Evolutionary conservation across 1,140 invertebrate species (phyloP).

Genomic region (Scaptomyza graminum): DNA sequence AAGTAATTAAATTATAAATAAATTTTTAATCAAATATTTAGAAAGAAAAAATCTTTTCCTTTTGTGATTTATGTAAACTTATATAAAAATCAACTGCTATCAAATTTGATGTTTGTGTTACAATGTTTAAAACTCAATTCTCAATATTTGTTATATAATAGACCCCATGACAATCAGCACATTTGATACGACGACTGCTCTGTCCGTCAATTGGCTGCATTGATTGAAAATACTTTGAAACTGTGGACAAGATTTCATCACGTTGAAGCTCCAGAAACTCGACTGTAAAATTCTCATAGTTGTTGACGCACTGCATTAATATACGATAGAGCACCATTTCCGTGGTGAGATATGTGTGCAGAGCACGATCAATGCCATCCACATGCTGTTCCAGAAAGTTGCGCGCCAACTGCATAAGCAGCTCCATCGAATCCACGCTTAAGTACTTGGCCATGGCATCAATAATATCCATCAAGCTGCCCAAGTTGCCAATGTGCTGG

Average conservation of each 20-base stretch:
- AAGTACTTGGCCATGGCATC: slow-evolving; percentile 65
- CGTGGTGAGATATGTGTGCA: slow-evolving; percentile 73
- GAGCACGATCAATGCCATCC: slow-evolving; percentile 52
- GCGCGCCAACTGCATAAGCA: slow-evolving; percentile 61
- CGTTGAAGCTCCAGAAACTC: slow-evolving; percentile 53
- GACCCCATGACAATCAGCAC: slow-evolving; percentile 27
- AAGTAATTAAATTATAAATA: background rate
- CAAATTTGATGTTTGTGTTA: no score
- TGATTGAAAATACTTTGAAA: slow-evolving; percentile 53
- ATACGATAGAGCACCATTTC: slow-evolving; percentile 71
- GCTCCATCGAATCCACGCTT: slow-evolving; percentile 41
- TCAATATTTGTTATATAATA: slow-evolving; percentile 24
- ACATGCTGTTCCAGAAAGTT: slow-evolving; percentile 63
- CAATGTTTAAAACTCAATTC: background rate
- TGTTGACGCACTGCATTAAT: slow-evolving; percentile 63
- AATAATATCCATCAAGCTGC: slow-evolving; percentile 62
- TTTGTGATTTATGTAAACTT: no score
- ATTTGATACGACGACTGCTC: slow-evolving; percentile 11
- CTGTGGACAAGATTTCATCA: slow-evolving; percentile 51
- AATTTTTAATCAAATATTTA: no score
- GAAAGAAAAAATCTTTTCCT: no score
- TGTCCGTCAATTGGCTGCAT: slow-evolving; percentile 33
- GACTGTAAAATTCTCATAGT: slow-evolving; percentile 56
- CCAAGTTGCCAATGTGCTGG: slow-evolving; percentile 61
- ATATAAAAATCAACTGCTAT: no score